A percentile compares a stretch with the other conserved stretches of the same genome.
Evolutionary conservation across 2,888 invertebrate species (phyloP).

Genomic region (Lithosia quadra): DNA sequence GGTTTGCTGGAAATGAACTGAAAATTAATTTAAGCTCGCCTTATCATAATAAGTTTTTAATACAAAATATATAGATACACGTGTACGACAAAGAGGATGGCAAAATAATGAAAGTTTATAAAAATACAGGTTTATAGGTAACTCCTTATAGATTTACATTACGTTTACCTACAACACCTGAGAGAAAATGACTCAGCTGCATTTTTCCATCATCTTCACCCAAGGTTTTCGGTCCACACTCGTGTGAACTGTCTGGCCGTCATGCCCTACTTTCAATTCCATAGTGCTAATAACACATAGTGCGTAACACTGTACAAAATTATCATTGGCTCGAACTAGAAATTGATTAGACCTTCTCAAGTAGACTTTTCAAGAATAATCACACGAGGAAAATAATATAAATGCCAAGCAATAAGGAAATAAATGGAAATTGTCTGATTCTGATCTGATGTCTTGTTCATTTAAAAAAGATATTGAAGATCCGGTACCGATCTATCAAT

Average conservation of each 20-base stretch:
- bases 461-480: background rate
- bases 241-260: slow-evolving; percentile 68
- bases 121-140: background rate
- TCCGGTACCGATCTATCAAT: background rate
- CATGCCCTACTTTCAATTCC: slow-evolving; percentile 70
- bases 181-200: slow-evolving; percentile 49
- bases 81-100: too few species aligned
- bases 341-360: slow-evolving; percentile 29
- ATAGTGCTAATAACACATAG: slow-evolving; percentile 65
- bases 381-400: background rate
- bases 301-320: slow-evolving; percentile 50
- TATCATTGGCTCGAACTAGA: slow-evolving; percentile 37
- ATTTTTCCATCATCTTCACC: slow-evolving; percentile 47
- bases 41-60: too few species aligned
- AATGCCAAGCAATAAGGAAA: background rate
- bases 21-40: too few species aligned
- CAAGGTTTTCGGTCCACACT: slow-evolving; percentile 56
- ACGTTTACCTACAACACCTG: background rate
- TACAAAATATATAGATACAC: too few species aligned
- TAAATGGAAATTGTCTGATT: background rate
- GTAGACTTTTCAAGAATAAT: background rate
- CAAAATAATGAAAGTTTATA: too few species aligned
- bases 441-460: background rate
- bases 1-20: too few species aligned
- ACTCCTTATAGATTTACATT: background rate